A percentile compares a stretch with the other conserved stretches of the same genome.
phyloP scores from a whole-genome alignment of 2,113 vertebrate species.

The cattle (Bos taurus) region ARS-UCD2.0 NC_037331.1:46229501-46230000 shows the following conservation, averaged over 20 bases:
- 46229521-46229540: neutral
- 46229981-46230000: neutral
- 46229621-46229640: neutral
- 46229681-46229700: neutral
- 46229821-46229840: constrained; percentile 8
- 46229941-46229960: neutral
- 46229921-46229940: neutral
- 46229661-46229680: neutral
- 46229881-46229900: neutral
- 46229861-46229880: neutral
- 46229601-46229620: neutral
- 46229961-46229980: neutral
- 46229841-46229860: neutral
- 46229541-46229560: neutral
- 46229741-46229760: neutral
- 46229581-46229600: neutral
- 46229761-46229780: neutral
- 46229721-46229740: neutral
- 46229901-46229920: neutral
- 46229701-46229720: no score
- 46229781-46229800: neutral
- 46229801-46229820: neutral
- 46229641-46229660: neutral
- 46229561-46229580: neutral
- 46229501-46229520: constrained; percentile 3